Evolutionary conservation across 2,888 invertebrate species (phyloP), one percentile per base, ranked within the genome.

Genomic region (Rugalucina vietnamica): DNA sequence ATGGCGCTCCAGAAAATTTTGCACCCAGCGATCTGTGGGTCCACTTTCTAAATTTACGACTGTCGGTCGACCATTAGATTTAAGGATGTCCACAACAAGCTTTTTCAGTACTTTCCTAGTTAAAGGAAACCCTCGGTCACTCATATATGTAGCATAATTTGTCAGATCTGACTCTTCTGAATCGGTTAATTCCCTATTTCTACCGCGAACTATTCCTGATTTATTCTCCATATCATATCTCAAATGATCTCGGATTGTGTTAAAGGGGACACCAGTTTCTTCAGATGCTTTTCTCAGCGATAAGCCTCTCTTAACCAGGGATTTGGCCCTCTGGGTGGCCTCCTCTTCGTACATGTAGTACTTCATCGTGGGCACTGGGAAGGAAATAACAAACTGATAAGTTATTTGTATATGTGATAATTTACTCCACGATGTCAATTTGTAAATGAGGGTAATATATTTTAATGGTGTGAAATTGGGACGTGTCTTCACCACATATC

Each of bases 41-140:
- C 72, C 43, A 10, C 43, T 34, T 36, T 70, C 70, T 36, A 70
- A 70, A 24, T 70, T 70, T n/a, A 70, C 36, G 10, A 34, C n/a
- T 24, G 72, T 72, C 4, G 10, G 5, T 3, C 72, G 72, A 4
- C 43, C 72, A 72, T 24, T 72, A 29, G 27, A 39, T 43, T 72
- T 72, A 27, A 72, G 37, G 8, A 74, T 74, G 50, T 74, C 74
- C 29, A 74, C 74, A 74, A 49, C 49, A n/a, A 27, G 32, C 29
- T 49, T 50, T 32, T 50, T 50, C 24, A 74, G 29, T 4, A 74
- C 49, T 50, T 74, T 74, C 21, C 50, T 50, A 14, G 74, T 74
- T 43, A 74, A 39, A 32, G 74, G 50, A 32, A 74, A 74, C 29
- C 29, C 74, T 32, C 50, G 74, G 14, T 74, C 50, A 18, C 50